Percentiles rank a stretch among this genome's conserved stretches.
These are phyloP conservation scores for Drosophila rellima DNA, from an alignment of 2,888 invertebrate species.

Conservation along the genomic window DNA sequence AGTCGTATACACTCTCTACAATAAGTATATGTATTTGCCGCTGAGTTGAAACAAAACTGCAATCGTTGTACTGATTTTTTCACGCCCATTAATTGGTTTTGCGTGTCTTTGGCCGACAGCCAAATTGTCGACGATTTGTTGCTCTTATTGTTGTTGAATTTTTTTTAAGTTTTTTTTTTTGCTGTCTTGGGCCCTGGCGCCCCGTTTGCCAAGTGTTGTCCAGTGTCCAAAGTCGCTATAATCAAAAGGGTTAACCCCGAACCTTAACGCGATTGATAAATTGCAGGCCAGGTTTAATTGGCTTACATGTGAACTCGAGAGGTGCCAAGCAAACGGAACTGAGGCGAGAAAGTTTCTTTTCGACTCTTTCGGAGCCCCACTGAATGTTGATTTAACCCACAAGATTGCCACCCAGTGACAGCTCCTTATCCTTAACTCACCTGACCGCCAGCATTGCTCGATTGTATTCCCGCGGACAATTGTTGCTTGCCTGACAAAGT, in stretches of 20 bases:
- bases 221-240: not conserved
- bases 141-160: slow-evolving; percentile 47
- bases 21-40: slow-evolving; percentile 20
- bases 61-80: slow-evolving; percentile 68
- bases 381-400: slow-evolving; percentile 30
- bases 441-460: slow-evolving; percentile 75
- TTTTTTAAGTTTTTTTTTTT: not conserved
- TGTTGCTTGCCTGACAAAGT: slow-evolving; percentile 66
- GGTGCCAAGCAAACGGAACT: slow-evolving; percentile 2
- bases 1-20: slow-evolving; percentile 9
- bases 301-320: slow-evolving; percentile 41
- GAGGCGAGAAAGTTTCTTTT: slow-evolving; percentile 64
- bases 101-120: slow-evolving; percentile 75
- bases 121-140: slow-evolving; percentile 79
- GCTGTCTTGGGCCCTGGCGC: slow-evolving; percentile 29
- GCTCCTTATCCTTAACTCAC: slow-evolving; percentile 61
- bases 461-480: slow-evolving; percentile 78
- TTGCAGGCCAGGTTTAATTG: slow-evolving; percentile 60
- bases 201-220: not conserved
- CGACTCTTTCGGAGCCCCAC: slow-evolving; percentile 41
- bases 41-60: slow-evolving; percentile 64
- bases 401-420: slow-evolving; percentile 61
- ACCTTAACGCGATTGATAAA: slow-evolving; percentile 54
- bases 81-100: slow-evolving; percentile 81
- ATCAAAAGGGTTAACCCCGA: slow-evolving; percentile 35